Evolutionary conservation across 2,113 vertebrate genomes (phyloP).

Genomic region (Regulus satrapa): DNA sequence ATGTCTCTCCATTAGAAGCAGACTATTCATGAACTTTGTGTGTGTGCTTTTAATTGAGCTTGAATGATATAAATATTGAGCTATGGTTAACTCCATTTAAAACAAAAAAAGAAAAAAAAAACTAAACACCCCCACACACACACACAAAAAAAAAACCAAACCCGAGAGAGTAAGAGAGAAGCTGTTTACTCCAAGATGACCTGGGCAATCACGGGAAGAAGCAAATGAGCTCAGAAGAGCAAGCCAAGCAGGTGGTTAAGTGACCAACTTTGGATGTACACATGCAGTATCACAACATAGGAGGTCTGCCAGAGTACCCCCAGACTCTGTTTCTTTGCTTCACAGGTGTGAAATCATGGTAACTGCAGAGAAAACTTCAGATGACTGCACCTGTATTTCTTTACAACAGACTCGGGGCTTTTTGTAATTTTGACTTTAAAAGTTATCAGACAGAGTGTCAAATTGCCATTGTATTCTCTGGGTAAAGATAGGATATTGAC

Average conservation of each 20-base stretch:
- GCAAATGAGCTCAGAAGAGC: neutral
- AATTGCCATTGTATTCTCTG: neutral
- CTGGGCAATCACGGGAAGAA: neutral
- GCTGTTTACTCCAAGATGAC: neutral
- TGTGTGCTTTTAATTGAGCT: constrained; percentile 43
- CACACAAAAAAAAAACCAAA: too few species aligned
- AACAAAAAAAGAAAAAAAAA: neutral
- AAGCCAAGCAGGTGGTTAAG: neutral
- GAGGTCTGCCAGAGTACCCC: neutral
- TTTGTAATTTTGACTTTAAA: neutral
- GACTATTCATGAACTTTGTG: constrained; percentile 28
- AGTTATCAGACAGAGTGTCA: accelerated
- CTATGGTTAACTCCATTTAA: neutral
- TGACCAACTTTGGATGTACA: neutral
- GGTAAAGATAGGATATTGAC: neutral
- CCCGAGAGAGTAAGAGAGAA: too few species aligned
- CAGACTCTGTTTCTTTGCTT: neutral
- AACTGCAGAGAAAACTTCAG: neutral
- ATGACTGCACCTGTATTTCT: neutral
- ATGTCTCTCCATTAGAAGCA: constrained; percentile 42
- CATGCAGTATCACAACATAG: neutral
- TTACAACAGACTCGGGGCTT: neutral
- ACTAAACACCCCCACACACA: too few species aligned
- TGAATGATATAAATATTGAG: constrained; percentile 41
- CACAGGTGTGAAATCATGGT: neutral